Base-by-base conservation (phyloP, 2,113 vertebrate genomes). In the Melanotaenia duboulayi region DNA sequence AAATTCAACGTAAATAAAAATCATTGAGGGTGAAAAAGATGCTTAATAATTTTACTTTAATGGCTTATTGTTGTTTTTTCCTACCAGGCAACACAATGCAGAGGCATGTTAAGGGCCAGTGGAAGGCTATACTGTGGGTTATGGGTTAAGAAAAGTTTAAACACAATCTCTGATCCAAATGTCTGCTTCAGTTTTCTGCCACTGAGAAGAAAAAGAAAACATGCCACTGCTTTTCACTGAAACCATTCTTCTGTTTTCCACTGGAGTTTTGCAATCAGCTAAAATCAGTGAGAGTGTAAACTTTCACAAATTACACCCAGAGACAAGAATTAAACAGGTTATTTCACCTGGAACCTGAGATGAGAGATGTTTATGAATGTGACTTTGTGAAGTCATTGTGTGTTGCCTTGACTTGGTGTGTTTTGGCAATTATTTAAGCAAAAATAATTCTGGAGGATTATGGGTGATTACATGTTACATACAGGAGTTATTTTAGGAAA, bases 341-440 rank as follows among this genome's bases (percentile, higher is more conserved):
- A 46, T 60, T 42, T 86, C 69, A 83, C 77, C 73, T 42, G 77
- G 49, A 88, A 84, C 56, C 24, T 39, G 71, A 88, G 66, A 76
- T 9, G n/a, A 17, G 25, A 49, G 28, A 65, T 58, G 44, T 73
- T 81, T 71, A 76, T 51, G 52, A 54, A 44, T 17, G 25, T 14
- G 13, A 52, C 19, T 50, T 71, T 63, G 57, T 49, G 35, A 65
- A 76, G 64, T 65, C 50, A 64, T 64, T 7, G 25, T 10, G 25
- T 1, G 20, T 50, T 62, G 62, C 69, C 68, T 76, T 60, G 67
- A 88, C 65, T 76, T 8, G 14, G 42, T 82, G 57, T 54, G 40
- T 71, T 90, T 91, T 91, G 85, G 81, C 83, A 86, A 81, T 71
- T 76, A 60, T 74, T 81, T 59, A 52, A 65, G 60, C 49, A 81